These are phyloP conservation scores for Scaptomyza reducta DNA, from an alignment of 2,888 invertebrate species.

Conservation along the genomic window DNA sequence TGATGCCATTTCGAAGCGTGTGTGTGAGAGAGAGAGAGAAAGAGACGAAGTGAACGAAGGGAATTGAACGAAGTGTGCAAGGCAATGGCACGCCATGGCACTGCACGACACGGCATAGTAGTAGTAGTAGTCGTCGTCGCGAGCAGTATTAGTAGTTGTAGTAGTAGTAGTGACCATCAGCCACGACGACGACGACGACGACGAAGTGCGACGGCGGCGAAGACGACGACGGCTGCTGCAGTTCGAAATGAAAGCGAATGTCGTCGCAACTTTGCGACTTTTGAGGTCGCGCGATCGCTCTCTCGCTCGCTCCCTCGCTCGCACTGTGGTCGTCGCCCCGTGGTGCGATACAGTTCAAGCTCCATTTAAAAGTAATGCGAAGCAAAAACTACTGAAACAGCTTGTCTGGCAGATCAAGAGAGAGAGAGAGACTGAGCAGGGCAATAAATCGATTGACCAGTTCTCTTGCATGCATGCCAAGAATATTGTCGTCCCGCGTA, in stretches of 20 bases:
- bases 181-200: neutral
- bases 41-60: constrained; percentile 5
- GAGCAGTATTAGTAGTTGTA: constrained; percentile 13
- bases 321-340: constrained; percentile 54
- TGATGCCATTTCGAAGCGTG: constrained; percentile 23
- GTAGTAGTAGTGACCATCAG: constrained; percentile 70
- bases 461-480: constrained; percentile 60
- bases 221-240: constrained; percentile 32
- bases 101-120: constrained; percentile 55
- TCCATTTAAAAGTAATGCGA: constrained; percentile 64
- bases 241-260: constrained; percentile 75
- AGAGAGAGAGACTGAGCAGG: constrained; percentile 27
- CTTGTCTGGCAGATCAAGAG: constrained; percentile 15
- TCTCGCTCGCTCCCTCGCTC: constrained; percentile 18
- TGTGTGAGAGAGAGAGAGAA: neutral
- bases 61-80: constrained; percentile 55
- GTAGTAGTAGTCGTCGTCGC: constrained; percentile 14
- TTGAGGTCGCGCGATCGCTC: constrained; percentile 27
- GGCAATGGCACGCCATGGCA: constrained; percentile 56
- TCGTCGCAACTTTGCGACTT: constrained; percentile 42
- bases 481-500: constrained; percentile 59
- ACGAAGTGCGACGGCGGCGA: neutral
- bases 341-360: constrained; percentile 72
- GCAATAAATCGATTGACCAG: constrained; percentile 67
- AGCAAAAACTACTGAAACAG: constrained; percentile 21